Conservation (phyloP, 2,113 vertebrate genomes). For the Cynopterus brachyotis region DNA sequence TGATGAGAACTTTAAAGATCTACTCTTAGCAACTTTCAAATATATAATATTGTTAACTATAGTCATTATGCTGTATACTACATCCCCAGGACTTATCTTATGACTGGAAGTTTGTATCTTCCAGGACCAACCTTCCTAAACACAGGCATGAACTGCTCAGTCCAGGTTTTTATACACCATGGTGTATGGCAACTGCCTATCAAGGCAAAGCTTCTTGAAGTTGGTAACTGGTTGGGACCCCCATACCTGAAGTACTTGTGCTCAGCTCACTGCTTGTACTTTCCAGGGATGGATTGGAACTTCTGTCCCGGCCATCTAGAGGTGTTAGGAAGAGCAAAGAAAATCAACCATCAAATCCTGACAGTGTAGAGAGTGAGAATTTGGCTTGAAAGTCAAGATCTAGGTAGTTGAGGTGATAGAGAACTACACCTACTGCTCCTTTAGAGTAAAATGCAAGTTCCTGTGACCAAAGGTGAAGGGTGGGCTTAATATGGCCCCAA, state of each 20-base stretch:
- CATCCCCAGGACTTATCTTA: neutral
- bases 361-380: neutral
- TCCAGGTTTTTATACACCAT: neutral
- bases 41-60: neutral
- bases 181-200: neutral
- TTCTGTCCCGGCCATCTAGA: slow-evolving; percentile 78
- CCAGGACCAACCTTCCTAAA: neutral
- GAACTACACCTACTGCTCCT: neutral
- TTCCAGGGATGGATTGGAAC: slow-evolving; percentile 82
- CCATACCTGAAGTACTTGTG: slow-evolving; percentile 91
- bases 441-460: neutral
- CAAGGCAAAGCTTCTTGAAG: neutral
- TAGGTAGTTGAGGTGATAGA: neutral
- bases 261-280: slow-evolving; percentile 90
- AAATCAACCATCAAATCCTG: neutral
- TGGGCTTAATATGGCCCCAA: neutral
- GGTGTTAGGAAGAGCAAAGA: slow-evolving; percentile 43
- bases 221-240: neutral
- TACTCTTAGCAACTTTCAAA: neutral
- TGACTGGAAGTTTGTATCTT: neutral
- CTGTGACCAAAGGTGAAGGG: neutral
- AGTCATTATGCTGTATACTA: neutral
- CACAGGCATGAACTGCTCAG: neutral
- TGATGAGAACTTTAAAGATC: neutral
- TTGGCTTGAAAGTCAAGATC: neutral